These are phyloP conservation scores for Schizaphis graminum DNA, from an alignment of 2,888 invertebrate genomes.

Conservation along the genomic window DNA sequence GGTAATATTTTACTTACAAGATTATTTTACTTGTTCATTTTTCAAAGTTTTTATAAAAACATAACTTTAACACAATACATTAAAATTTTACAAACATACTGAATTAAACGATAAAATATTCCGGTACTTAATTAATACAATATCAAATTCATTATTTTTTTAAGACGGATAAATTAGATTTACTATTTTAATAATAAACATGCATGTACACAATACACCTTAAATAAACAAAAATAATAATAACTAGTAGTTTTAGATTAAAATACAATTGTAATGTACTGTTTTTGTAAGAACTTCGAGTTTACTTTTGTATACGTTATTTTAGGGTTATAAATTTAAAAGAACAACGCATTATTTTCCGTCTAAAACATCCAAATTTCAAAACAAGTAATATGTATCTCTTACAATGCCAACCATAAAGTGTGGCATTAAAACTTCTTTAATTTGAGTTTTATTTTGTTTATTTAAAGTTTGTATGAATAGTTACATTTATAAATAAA, in stretches of 20 bases:
- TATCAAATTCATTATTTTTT: neutral
- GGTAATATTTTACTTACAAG: neutral
- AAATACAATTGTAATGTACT: neutral
- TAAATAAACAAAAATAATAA: neutral
- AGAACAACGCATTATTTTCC: constrained; percentile 4
- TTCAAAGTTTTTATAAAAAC: neutral
- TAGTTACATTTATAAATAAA: neutral
- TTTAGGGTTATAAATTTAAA: constrained; percentile 23
- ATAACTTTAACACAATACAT: neutral
- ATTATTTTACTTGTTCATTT: neutral
- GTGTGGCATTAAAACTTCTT: constrained; percentile 39
- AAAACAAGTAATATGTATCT: constrained; percentile 21
- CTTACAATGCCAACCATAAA: neutral
- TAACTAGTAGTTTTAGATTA: neutral
- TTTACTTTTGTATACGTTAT: neutral
- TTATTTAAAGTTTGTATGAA: neutral
- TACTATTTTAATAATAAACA: neutral
- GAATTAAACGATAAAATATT: neutral
- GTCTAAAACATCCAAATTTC: constrained; percentile 15
- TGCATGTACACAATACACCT: neutral
- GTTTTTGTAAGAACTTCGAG: neutral
- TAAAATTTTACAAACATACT: neutral
- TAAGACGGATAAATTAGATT: neutral
- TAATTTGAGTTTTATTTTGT: constrained; percentile 26
- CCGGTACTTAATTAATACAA: neutral